Evolutionary conservation across 2,113 vertebrate species (phyloP).

Genomic region (Festucalex cinctus): DNA sequence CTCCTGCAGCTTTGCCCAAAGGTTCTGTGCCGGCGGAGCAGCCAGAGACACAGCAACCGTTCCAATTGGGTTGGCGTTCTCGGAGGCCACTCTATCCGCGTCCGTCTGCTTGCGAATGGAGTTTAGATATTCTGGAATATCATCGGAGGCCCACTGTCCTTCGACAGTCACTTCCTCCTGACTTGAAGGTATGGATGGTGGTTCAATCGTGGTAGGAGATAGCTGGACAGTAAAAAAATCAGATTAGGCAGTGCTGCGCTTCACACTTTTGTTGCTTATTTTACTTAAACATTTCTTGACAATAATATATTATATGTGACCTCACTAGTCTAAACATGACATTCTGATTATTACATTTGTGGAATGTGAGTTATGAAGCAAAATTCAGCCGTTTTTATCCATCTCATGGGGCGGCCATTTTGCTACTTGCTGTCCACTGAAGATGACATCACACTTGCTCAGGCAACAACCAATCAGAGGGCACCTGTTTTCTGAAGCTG

Average conservation of each 20-base stretch:
- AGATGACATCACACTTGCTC: no score
- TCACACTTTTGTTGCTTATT: no score
- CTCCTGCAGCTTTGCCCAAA: slow-evolving; percentile 80
- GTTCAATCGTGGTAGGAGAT: slow-evolving; percentile 4
- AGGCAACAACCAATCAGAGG: no score
- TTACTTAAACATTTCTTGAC: no score
- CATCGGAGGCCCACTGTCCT: slow-evolving; percentile 83
- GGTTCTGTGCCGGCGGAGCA: slow-evolving; percentile 65
- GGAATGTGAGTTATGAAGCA: no score
- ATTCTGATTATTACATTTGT: no score
- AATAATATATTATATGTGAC: no score
- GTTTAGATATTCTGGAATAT: slow-evolving; percentile 87
- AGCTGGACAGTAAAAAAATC: slow-evolving; percentile 1
- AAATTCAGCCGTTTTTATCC: no score
- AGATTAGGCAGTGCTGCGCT: not conserved
- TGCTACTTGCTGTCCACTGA: no score
- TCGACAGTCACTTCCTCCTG: slow-evolving; percentile 55
- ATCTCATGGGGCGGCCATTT: no score
- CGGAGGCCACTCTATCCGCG: slow-evolving; percentile 15
- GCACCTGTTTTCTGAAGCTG: no score
- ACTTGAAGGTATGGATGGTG: slow-evolving; percentile 3
- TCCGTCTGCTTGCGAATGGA: slow-evolving; percentile 76
- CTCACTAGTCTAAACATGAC: no score
- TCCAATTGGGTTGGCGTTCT: slow-evolving; percentile 40
- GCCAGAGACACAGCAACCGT: slow-evolving; percentile 70